These are phyloP conservation scores for Agrotis clavis DNA, from an alignment of 2,888 invertebrate genomes.

Conservation along the genomic window DNA sequence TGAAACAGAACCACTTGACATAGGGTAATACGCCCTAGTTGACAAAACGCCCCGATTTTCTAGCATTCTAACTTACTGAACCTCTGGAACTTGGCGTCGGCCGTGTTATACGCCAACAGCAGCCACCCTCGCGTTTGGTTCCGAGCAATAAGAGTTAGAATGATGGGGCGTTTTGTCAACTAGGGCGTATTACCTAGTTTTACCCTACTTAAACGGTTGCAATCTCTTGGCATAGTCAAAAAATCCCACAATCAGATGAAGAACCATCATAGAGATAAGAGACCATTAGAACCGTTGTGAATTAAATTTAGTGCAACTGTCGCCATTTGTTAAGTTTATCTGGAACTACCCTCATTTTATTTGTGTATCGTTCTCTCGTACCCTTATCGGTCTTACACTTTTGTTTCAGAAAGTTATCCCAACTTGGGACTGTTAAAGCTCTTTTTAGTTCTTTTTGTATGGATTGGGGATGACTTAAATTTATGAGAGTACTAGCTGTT, in stretches of 20 bases:
- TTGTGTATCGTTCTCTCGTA: constrained; percentile 63
- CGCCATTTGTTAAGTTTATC: constrained; percentile 54
- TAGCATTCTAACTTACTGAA: no score
- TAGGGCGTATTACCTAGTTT: no score
- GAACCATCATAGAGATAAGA: not conserved
- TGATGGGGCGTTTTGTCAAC: no score
- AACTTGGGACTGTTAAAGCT: constrained; percentile 42
- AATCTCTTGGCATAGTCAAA: not conserved
- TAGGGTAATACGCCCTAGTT: no score
- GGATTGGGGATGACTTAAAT: constrained; percentile 20
- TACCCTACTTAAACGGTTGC: not conserved
- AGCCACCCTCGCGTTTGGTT: no score
- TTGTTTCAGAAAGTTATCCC: constrained; percentile 57
- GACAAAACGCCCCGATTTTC: no score
- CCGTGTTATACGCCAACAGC: no score
- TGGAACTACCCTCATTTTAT: constrained; percentile 58
- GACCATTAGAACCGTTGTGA: constrained; percentile 31
- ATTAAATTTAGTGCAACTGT: constrained; percentile 59
- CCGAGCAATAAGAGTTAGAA: no score
- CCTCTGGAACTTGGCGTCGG: no score
- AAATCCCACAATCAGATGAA: not conserved
- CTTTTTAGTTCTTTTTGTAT: constrained; percentile 50
- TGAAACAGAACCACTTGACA: not conserved
- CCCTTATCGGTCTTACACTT: constrained; percentile 67
- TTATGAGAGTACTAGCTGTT: constrained; percentile 36